These are phyloP conservation scores for Chorisops tibialis DNA, from an alignment of 2,888 invertebrate species.

Conservation along the genomic window DNA sequence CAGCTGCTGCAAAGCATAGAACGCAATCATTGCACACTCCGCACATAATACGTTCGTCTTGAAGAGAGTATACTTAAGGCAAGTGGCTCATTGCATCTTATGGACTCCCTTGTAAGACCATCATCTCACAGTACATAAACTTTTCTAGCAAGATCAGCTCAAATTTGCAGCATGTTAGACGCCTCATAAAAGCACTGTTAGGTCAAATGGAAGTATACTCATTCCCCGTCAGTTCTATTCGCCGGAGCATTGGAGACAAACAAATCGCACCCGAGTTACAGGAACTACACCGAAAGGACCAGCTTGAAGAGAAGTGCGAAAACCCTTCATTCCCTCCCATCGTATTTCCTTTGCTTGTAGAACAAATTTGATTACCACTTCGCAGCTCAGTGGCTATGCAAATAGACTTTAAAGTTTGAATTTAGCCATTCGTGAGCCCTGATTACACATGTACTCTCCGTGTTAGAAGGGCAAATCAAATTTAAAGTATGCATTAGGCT, in stretches of 20 bases:
- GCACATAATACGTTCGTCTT: no score
- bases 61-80: not conserved
- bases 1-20: not conserved
- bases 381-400: constrained; percentile 30
- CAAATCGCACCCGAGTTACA: no score
- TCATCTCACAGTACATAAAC: constrained; percentile 24
- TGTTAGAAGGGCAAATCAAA: constrained; percentile 27
- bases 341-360: constrained; percentile 10
- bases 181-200: constrained; percentile 28
- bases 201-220: constrained; percentile 14
- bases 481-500: constrained; percentile 11
- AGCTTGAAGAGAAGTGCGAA: not conserved
- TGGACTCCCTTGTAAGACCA: not conserved
- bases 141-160: constrained; percentile 29
- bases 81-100: constrained; percentile 14
- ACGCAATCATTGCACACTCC: not conserved
- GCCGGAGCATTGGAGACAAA: no score
- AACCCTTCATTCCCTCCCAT: not conserved
- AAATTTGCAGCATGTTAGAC: constrained; percentile 26
- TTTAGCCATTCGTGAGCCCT: constrained; percentile 30
- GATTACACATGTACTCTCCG: constrained; percentile 23
- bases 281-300: not conserved
- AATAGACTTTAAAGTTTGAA: constrained; percentile 29
- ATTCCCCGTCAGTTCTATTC: not conserved
- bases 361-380: constrained; percentile 33